Conservation (phyloP, 2,888 invertebrate genomes). For the Actias luna region DNA sequence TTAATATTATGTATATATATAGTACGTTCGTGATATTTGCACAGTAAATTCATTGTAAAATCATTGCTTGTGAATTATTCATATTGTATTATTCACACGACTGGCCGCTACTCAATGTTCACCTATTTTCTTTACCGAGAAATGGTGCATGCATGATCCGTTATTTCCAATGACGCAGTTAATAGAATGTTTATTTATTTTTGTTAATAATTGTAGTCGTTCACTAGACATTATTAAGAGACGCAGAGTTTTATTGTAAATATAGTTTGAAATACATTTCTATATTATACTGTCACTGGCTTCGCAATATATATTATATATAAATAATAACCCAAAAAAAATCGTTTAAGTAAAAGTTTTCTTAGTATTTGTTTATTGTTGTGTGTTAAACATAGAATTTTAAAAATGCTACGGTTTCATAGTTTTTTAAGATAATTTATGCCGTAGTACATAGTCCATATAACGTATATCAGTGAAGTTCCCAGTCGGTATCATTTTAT, state of each 20-base stretch:
- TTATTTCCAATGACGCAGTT: slow-evolving; percentile 29
- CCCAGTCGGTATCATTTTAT: too few species aligned
- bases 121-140: slow-evolving; percentile 64
- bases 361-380: too few species aligned
- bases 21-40: slow-evolving; percentile 42
- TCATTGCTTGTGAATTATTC: slow-evolving; percentile 63
- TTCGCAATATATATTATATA: too few species aligned
- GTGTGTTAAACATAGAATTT: too few species aligned
- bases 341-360: too few species aligned
- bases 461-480: too few species aligned
- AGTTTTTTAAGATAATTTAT: too few species aligned
- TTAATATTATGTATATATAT: slow-evolving; percentile 57
- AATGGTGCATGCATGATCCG: slow-evolving; percentile 33
- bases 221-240: neutral
- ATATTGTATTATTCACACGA: slow-evolving; percentile 56
- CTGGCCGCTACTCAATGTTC: slow-evolving; percentile 37
- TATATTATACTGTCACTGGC: too few species aligned
- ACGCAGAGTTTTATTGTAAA: neutral
- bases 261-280: neutral
- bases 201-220: neutral
- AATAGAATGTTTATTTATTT: neutral
- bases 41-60: slow-evolving; percentile 49
- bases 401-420: too few species aligned
- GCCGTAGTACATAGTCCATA: too few species aligned
- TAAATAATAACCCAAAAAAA: too few species aligned